Conservation (phyloP, 2,888 invertebrate species). For the Gymnoscelis rufifasciata region DNA sequence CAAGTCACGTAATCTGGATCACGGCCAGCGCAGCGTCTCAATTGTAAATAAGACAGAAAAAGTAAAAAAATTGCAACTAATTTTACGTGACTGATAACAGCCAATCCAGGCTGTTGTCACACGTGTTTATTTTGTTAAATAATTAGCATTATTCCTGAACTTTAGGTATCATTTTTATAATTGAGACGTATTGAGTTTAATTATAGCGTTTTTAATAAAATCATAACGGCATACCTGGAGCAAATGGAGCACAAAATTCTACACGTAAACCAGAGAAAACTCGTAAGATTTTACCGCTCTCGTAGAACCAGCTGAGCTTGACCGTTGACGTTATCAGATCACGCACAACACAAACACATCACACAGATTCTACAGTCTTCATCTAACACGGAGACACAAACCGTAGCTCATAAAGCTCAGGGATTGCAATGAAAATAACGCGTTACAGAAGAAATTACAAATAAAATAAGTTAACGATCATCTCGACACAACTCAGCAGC, state of each 20-base stretch:
- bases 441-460: conserved; percentile 5
- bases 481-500: conserved; percentile 1
- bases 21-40: conserved; percentile 72
- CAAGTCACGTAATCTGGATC: conserved; percentile 73
- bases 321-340: conserved; percentile 66
- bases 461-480: conserved; percentile 1
- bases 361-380: conserved; percentile 27
- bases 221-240: conserved; percentile 66
- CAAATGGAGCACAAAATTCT: conserved; percentile 72
- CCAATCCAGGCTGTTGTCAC: conserved; percentile 9
- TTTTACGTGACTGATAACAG: conserved; percentile 16
- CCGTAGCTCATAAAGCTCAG: background rate
- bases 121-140: conserved; percentile 13
- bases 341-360: conserved; percentile 37
- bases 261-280: conserved; percentile 62
- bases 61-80: conserved; percentile 31
- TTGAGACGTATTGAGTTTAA: background rate
- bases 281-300: conserved; percentile 74
- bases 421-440: background rate
- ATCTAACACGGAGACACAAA: background rate
- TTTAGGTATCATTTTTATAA: background rate
- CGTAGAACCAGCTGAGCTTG: conserved; percentile 75
- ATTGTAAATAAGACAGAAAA: conserved; percentile 57
- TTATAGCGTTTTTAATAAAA: conserved; percentile 2
- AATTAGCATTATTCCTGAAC: background rate